Evolutionary conservation across 2,113 vertebrate species (phyloP), one percentile per base, ranked within the genome.

Genomic region (Galeopterus variegatus): DNA sequence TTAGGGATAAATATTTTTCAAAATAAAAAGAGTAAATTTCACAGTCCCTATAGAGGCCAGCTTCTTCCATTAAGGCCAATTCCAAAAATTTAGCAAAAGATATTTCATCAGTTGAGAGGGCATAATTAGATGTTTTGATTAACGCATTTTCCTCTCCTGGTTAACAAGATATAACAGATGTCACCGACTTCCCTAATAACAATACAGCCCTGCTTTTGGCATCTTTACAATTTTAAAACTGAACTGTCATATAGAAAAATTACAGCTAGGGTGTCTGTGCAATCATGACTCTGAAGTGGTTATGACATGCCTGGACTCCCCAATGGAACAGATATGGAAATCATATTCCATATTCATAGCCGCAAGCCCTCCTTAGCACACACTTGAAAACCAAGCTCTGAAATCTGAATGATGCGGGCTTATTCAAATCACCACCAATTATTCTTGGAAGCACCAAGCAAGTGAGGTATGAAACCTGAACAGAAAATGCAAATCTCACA

Each of bases 151-250:
- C 87, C 92, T 97, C 48, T 83, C 80, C 86, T 97, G 94, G 95
- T 98, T 97, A 97, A 97, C 97, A 97, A 98, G 96, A 87, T 96
- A 62, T 82, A 96, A 97, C 96, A 98, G 97, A 97, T 96, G 94
- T 97, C 97, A 94, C 93, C 0, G 1, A 97, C 96, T 97, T 97
- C 93, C 92, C 96, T 96, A 97, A 96, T 97, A 98, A 97, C 90
- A 97, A 97, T 96, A 96, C 92, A 85, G 83, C 80, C 75, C 84
- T 92, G 75, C 70, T 95, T 76, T 90, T 97, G 97, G 95, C 97
- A 96, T 69, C 87, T 83, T 97, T 93, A 98, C 96, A 97, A 96
- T 96, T 97, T 97, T 96, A 96, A 96, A 97, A 95, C 94, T 95
- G 70, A 97, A 97, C 95, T 97, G 94, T 96, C 95, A 81, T 93